Base-by-base conservation (phyloP, 1,140 invertebrate genomes). In the Sitobion miscanthi region DNA sequence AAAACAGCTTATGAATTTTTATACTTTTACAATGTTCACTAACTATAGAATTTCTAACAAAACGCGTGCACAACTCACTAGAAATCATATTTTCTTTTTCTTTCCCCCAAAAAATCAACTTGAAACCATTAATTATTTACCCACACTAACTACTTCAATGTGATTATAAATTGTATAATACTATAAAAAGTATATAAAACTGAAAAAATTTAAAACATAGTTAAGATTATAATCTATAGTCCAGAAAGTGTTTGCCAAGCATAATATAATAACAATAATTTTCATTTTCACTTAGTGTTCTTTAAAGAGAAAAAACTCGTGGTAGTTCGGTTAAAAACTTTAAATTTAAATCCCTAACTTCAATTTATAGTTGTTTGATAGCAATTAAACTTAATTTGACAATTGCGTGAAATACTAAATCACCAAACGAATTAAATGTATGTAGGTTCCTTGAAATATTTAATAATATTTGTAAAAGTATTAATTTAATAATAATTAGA, bases 1-100 rank as follows among this genome's bases (percentile, higher is more conserved):
- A 87, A n/a, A 87, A 87, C 23, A 47, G 8, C 30, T 87, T 87
- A n/a, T 87, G 3, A n/a, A 47, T 87, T 87, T 87, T 77, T 77
- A 17, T 17, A n/a, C 30, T 77, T 14, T 17, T 11, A n/a, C 14
- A 17, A 77, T 69, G 62, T 77, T n/a, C 1, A 77, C n/a, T 77
- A 77, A 30, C 17, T 77, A n/a, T n/a, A 77, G n/a, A 77, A 77
- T 77, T 4, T n/a, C 4, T 35, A 35, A 14, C 30, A n/a, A 69
- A 69, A 69, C 30, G 25, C 9, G 30, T 35, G 4, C 62, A n/a
- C 14, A n/a, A 69, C 30, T 69, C 30, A 14, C 30, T 0, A 69
- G 17, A 77, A 77, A 17, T 77, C 14, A 77, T 77, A 77, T n/a
- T 77, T 77, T 77, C 14, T 35, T 77, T 77, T 77, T 3, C 7